Conservation (phyloP, 2,888 invertebrate genomes). For the Hedya salicella region DNA sequence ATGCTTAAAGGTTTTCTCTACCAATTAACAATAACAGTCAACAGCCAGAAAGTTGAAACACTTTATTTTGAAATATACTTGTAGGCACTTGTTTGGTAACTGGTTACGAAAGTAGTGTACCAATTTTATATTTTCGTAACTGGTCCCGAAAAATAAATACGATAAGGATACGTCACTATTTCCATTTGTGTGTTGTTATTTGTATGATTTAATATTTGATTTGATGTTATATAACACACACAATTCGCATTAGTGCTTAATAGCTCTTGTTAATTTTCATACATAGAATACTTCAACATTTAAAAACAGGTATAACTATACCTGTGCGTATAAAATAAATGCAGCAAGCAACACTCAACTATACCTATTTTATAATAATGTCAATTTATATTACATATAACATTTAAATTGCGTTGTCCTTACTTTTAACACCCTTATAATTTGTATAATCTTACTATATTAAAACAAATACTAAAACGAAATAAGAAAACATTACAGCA, state of each 20-base stretch:
- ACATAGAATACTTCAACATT: not conserved
- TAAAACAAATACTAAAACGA: not conserved
- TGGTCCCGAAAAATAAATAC: too few species aligned
- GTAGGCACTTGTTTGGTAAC: too few species aligned
- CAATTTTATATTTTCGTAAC: too few species aligned
- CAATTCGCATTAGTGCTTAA: not conserved
- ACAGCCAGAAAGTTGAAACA: too few species aligned
- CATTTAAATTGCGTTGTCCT: slow-evolving; percentile 15
- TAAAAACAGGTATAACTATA: slow-evolving; percentile 9
- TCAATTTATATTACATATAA: slow-evolving; percentile 10
- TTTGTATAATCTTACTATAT: not conserved
- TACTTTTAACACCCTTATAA: slow-evolving; percentile 7
- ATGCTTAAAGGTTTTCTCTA: too few species aligned
- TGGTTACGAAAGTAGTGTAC: too few species aligned
- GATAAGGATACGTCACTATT: too few species aligned
- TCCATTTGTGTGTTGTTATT: too few species aligned
- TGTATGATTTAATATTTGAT: too few species aligned
- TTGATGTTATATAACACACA: too few species aligned
- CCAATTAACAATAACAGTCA: too few species aligned
- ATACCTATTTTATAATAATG: slow-evolving; percentile 3
- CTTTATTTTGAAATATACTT: too few species aligned
- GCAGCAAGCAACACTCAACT: slow-evolving; percentile 31
- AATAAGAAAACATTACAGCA: not conserved
- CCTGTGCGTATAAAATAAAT: slow-evolving; percentile 27
- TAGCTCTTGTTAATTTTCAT: not conserved